Conservation (phyloP, 2,888 invertebrate genomes). For the Phyllotreta striolata region DNA sequence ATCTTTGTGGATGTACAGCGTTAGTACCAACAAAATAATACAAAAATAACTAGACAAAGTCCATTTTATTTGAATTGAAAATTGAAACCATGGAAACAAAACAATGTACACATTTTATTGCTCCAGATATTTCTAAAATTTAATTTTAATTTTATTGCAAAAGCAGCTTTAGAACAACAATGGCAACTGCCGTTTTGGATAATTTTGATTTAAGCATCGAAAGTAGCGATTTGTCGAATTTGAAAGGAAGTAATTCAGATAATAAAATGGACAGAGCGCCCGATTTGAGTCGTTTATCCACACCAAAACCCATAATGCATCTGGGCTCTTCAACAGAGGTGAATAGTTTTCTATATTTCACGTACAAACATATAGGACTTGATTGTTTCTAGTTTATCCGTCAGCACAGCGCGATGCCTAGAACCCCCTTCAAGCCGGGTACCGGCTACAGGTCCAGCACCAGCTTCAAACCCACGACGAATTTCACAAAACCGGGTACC, state of each 20-base stretch:
- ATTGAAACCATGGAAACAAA: conserved; percentile 10
- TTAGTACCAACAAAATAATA: no score
- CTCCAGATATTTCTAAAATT: not conserved
- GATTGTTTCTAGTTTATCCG: conserved; percentile 47
- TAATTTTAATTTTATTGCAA: not conserved
- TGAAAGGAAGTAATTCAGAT: conserved; percentile 31
- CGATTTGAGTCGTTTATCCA: conserved; percentile 50
- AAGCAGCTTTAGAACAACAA: conserved; percentile 9
- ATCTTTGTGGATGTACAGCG: no score
- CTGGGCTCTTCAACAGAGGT: conserved; percentile 67
- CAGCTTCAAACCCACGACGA: conserved; percentile 53
- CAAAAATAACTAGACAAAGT: no score
- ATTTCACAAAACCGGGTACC: conserved; percentile 50
- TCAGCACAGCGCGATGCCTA: conserved; percentile 48
- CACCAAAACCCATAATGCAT: conserved; percentile 65
- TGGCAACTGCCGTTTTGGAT: conserved; percentile 25
- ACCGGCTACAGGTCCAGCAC: conserved; percentile 52
- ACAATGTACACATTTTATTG: not conserved
- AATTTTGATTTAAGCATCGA: conserved; percentile 33
- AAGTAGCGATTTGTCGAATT: conserved; percentile 34
- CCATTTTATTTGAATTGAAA: not conserved
- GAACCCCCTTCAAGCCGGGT: conserved; percentile 50
- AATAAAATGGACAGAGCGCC: conserved; percentile 40
- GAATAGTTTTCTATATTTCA: no score
- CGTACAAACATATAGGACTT: not conserved